phyloP scores from a whole-genome alignment of 2,888 invertebrate genomes.

The Carpatolechia fugitivella region DNA sequence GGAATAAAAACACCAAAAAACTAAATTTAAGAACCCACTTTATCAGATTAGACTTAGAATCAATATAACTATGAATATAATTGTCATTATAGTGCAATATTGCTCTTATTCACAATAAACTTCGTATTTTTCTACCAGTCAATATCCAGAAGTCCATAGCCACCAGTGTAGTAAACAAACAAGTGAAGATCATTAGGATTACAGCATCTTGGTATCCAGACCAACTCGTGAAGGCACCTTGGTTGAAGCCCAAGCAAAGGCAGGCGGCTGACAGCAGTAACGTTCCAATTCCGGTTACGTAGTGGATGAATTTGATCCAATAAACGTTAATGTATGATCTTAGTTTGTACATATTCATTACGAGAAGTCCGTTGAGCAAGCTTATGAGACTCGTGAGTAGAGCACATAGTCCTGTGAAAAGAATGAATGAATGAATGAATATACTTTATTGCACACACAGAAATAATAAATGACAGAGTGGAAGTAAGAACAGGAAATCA shows the following conservation, averaged over 20 bases:
- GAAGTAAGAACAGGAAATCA: too few species aligned
- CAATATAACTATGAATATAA: too few species aligned
- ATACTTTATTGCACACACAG: too few species aligned
- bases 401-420: constrained; percentile 40
- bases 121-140: constrained; percentile 25
- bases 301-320: constrained; percentile 36
- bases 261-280: constrained; percentile 36
- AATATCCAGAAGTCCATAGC: constrained; percentile 38
- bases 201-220: constrained; percentile 28
- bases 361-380: constrained; percentile 34
- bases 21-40: too few species aligned
- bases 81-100: too few species aligned
- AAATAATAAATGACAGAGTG: too few species aligned
- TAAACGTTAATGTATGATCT: constrained; percentile 21
- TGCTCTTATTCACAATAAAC: neutral
- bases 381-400: constrained; percentile 32
- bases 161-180: constrained; percentile 34
- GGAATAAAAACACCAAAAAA: too few species aligned
- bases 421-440: too few species aligned
- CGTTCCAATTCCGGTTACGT: constrained; percentile 35
- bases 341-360: constrained; percentile 30
- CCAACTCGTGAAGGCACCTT: constrained; percentile 37
- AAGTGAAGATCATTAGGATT: constrained; percentile 18
- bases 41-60: too few species aligned
- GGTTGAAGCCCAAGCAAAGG: constrained; percentile 37